Evolutionary conservation across 2,888 invertebrate genomes (phyloP), one percentile per base, ranked within the genome.

Genomic region (Macaria liturata): DNA sequence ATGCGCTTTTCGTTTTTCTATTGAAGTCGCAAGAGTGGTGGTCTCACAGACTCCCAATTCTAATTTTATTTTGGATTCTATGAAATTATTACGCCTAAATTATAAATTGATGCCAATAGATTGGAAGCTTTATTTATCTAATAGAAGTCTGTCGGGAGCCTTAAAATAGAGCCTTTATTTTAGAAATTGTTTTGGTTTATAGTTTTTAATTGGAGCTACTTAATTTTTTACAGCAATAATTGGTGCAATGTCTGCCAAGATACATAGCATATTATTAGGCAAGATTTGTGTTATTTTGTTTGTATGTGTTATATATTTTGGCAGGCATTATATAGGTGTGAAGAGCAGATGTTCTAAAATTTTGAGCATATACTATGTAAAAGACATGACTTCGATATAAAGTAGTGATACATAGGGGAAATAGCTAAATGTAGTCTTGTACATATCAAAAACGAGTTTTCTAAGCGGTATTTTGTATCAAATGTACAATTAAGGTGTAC

Each of bases 371-470:
- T 56, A 42, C 1, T 51, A 61, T 75, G 72, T 78, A 73, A 73
- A 74, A 75, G 75, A 73, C 72, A 74, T 64, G 70, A 58, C 49
- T 40, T 57, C 53, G 37, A 32, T 62, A 70, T 52, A 31, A 56
- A 55, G 43, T 42, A 49, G 34, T 54, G 37, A 42, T 52, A 47
- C 45, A 42, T 57, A 59, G 60, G 65, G 59, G 77, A 80, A 76
- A 75, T 78, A 74, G 69, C 59, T 74, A 76, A 71, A 66, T 78
- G 75, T 72, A 51, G 47, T 55, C 7, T n/a, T 89, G 89, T 88
- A 90, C 90, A 90, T 90, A 90, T 90, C 90, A 90, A 9, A 54
- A 44, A 76, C 65, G 66, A 66, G 64, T 78, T 82, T 87, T 75
- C 81, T 87, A 69, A 39, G 72, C 75, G 75, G 67, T 78, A 9